A percentile compares a stretch with the other conserved stretches of the same genome.
Evolutionary conservation across 2,888 invertebrate genomes (phyloP).

Genomic region (Dorcus parallelipipedus): DNA sequence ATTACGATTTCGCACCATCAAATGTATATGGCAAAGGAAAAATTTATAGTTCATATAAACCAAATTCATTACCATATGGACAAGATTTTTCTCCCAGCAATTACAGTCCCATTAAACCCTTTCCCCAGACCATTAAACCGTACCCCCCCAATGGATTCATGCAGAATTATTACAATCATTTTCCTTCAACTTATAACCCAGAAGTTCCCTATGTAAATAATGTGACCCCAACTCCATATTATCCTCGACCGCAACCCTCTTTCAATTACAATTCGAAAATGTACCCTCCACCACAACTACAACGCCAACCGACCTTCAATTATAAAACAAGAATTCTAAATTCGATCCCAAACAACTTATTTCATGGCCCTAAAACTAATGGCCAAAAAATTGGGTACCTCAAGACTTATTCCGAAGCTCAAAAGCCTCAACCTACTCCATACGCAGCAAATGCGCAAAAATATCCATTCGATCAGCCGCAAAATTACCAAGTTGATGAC

Average conservation of each 20-base stretch:
- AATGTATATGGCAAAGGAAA: neutral
- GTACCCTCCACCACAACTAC: neutral
- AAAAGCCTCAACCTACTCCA: neutral
- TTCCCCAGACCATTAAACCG: no score
- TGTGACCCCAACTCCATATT: neutral
- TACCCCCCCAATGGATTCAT: no score
- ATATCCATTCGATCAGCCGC: constrained; percentile 20
- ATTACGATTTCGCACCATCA: neutral
- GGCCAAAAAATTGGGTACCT: neutral
- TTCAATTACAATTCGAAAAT: neutral
- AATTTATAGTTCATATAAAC: no score
- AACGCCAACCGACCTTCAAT: neutral
- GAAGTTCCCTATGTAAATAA: no score
- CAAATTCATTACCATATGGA: no score
- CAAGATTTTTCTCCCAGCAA: no score
- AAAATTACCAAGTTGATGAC: constrained; percentile 16
- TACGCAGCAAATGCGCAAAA: constrained; percentile 4
- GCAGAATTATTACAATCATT: no score
- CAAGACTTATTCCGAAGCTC: neutral
- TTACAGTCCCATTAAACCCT: no score
- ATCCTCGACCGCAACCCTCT: neutral
- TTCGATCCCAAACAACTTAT: neutral
- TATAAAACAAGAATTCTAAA: neutral
- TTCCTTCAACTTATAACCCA: no score
- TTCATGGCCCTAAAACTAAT: neutral